Conservation (phyloP, 30 jellyfish, hydroid and myxozoan genomes). For the Hydractinia echinata region DNA sequence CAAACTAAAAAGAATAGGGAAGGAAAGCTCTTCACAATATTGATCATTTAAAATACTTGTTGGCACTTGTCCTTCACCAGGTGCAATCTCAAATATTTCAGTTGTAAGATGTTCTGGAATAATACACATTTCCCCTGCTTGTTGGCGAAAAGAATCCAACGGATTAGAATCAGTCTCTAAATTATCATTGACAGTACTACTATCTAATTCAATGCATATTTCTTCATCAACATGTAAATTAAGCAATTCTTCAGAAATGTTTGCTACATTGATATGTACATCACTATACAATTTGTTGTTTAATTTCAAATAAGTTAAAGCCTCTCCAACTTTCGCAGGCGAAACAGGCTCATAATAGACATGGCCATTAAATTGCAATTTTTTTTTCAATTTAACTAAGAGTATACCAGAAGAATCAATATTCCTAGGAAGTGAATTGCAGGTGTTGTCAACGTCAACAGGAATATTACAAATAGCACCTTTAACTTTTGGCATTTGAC, state of each 20-base stretch:
- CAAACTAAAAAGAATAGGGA: not conserved
- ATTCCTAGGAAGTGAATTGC: not conserved
- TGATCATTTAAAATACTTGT: not conserved
- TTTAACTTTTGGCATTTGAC: not conserved
- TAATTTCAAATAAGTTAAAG: not conserved
- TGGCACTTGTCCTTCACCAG: not conserved
- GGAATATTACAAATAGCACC: not conserved
- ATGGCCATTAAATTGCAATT: too few relatives aligned
- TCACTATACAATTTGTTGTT: not conserved
- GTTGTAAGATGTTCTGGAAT: too few relatives aligned
- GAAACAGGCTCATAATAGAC: not conserved
- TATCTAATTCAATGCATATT: too few relatives aligned
- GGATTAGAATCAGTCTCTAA: too few relatives aligned
- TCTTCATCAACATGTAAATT: too few relatives aligned
- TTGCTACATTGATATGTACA: not conserved
- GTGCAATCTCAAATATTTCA: too few relatives aligned
- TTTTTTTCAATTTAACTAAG: too few relatives aligned
- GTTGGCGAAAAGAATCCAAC: too few relatives aligned
- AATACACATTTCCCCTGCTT: too few relatives aligned
- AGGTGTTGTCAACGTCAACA: not conserved
- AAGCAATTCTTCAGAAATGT: constrained; percentile 6
- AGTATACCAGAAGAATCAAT: too few relatives aligned
- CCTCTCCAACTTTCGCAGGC: not conserved
- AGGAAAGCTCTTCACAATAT: not conserved
- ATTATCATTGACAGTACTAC: too few relatives aligned